Base-by-base conservation (phyloP, 2,888 invertebrate species). In the Eustalomyia histrio region DNA sequence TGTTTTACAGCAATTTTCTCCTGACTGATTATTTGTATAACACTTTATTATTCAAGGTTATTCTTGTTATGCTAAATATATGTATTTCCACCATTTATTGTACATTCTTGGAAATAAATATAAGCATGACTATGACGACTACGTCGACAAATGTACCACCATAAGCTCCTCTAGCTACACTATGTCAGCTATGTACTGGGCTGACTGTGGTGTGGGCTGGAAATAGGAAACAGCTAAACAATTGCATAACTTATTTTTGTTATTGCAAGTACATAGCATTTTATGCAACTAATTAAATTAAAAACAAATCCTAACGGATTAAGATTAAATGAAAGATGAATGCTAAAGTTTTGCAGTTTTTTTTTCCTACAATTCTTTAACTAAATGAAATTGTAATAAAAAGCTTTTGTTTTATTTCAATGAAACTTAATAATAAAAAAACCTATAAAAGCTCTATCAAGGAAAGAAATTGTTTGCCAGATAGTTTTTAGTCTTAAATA, bases 271-370 rank as follows among this genome's bases (percentile, higher is more conserved):
- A n/a, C n/a, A n/a, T n/a, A 21, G 39, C 1, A 64, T 61, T 47
- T 64, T 67, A 39, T 71, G 55, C 73, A 61, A 78, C 60, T 69
- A 78, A 74, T 74, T 76, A 53, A 69, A 74, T 76, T 78, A 80
- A 61, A 50, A 58, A 52, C 73, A 76, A 71, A 78, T 81, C 69
- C 18, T 61, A 78, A 81, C 18, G 81, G 81, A 74, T 78, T 81
- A 78, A 78, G 57, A 73, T 67, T 68, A 39, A 69, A 69, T 65
- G 17, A 57, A 65, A 24, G 17, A 52, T 35, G 68, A 61, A 76
- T 35, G 12, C 29, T 35, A 53, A 60, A 58, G 29, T 53, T 71
- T 65, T 17, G 18, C 21, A 21, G 2, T 43, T 4, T 47, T 7
- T 47, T 47, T 47, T 47, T 39, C 39, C 39, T 12, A 39, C 39